A percentile compares a stretch with the other conserved stretches of the same genome.
These are phyloP conservation scores for Chaenogobius annularis DNA, from an alignment of 2,113 vertebrate genomes.

Conservation along the genomic window DNA sequence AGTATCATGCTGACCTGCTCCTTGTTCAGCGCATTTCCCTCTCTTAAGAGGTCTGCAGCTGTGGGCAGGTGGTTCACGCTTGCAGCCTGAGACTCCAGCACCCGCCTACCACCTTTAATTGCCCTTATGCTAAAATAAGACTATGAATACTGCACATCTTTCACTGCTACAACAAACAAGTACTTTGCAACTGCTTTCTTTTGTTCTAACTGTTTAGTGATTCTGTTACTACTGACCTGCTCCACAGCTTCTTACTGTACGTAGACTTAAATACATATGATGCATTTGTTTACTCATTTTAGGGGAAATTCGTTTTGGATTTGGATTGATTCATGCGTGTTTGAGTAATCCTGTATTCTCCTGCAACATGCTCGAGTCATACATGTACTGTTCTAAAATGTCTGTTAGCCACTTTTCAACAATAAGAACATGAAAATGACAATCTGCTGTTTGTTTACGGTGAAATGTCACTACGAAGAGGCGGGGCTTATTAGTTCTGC, in stretches of 20 bases:
- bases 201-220: neutral
- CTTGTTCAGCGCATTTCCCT: neutral
- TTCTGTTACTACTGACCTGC: neutral
- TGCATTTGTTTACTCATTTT: too few relatives aligned
- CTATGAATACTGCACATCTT: neutral
- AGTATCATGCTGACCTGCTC: constrained; percentile 13
- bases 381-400: too few relatives aligned
- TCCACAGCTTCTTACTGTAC: neutral
- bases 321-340: too few relatives aligned
- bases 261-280: constrained; percentile 15
- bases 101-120: neutral
- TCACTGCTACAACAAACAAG: neutral
- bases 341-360: too few relatives aligned
- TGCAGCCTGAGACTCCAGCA: neutral
- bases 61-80: constrained; percentile 6
- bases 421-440: too few relatives aligned
- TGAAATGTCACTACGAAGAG: too few relatives aligned
- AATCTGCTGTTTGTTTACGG: too few relatives aligned
- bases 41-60: neutral
- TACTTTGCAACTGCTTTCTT: neutral
- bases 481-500: too few relatives aligned
- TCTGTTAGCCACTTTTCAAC: too few relatives aligned
- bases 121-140: constrained; percentile 5
- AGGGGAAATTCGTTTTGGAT: too few relatives aligned
- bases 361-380: too few relatives aligned